Base-by-base conservation (phyloP, 2,797 vertebrate genomes). In the Pangasius larnaudii region DNA sequence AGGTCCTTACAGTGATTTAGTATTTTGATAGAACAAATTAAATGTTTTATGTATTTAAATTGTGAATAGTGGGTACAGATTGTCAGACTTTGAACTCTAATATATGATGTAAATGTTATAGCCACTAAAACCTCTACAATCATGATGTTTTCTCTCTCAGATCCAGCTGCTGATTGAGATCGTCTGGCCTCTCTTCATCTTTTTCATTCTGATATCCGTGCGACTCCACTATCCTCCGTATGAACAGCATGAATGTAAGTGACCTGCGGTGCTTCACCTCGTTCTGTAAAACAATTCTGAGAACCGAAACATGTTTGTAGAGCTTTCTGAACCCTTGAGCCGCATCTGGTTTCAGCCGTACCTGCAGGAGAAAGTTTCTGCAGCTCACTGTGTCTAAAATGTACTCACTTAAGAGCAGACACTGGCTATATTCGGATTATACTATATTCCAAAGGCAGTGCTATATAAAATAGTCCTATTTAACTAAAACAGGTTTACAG, bases 211-310 rank as follows among this genome's bases (percentile, higher is more conserved):
- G 94, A 98, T 99, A 92, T 99, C 98, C 4, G 98, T 99, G 75
- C 96, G 98, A 87, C 94, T 98, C 42, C 95, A 96, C 91, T 99
- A 98, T 92, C 99, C 99, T 6, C 98, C 99, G 36, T 98, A 99
- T 0, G 98, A 99, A 90, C 99, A 99, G 89, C 98, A 99, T 93
- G 97, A 99, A 95, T 99, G 98, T 99, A 95, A 99, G 98, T 97
- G 94, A 27, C 61, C 39, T 13, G 51, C 2, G 1, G 30, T 2
- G 8, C 51, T 56, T 33, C 74, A 18, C 8, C 46, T 53, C 46
- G 0, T 30, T 30, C 74, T 77, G 13, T 49, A 6, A n/a, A 75
- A n/a, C 42, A 18, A 0, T 75, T 51, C 72, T 7, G 24, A n/a
- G 46, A 51, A 75, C 4, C 0, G 4, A 7, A 1, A n/a, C 0